phyloP scores from a whole-genome alignment of 2,797 vertebrate genomes.

The Botia kubotai region DNA sequence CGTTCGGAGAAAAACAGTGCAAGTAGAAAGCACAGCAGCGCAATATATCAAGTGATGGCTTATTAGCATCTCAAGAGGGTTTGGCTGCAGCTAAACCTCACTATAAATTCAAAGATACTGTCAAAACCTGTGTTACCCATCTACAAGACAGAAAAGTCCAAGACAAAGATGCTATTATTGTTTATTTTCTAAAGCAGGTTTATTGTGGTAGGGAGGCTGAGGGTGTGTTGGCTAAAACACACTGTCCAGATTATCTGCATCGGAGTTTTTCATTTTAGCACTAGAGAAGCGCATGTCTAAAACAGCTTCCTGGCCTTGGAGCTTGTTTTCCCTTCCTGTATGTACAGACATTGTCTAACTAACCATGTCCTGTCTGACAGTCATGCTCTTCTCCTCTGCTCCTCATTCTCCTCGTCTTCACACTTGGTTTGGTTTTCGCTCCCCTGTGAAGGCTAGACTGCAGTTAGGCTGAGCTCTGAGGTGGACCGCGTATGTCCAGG shows the following conservation, averaged over 20 bases:
- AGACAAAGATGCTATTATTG: constrained; percentile 23
- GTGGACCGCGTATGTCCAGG: constrained; percentile 14
- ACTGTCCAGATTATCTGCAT: constrained; percentile 52
- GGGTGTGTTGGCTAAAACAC: constrained; percentile 27
- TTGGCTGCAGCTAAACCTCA: constrained; percentile 18
- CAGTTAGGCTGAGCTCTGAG: constrained; percentile 58
- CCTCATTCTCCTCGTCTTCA: constrained; percentile 79
- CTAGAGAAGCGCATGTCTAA: constrained; percentile 59
- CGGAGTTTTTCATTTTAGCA: constrained; percentile 27
- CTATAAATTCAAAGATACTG: not conserved
- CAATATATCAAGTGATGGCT: not conserved
- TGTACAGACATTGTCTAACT: constrained; percentile 81
- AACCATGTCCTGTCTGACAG: constrained; percentile 84
- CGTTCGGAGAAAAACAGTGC: not conserved
- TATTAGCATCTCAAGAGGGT: constrained; percentile 38
- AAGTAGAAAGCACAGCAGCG: not conserved
- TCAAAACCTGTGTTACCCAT: not conserved
- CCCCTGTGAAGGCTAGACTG: constrained; percentile 70
- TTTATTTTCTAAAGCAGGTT: constrained; percentile 30
- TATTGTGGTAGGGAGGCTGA: not conserved
- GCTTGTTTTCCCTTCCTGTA: constrained; percentile 69
- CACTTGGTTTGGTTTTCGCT: constrained; percentile 77
- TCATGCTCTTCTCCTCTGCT: constrained; percentile 77
- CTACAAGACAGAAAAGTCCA: constrained; percentile 5
- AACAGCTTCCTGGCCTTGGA: constrained; percentile 70